Percentiles rank a stretch among this genome's conserved stretches.
Conservation (phyloP, 2,113 vertebrate genomes). For the Phylloscopus trochiloides region DNA sequence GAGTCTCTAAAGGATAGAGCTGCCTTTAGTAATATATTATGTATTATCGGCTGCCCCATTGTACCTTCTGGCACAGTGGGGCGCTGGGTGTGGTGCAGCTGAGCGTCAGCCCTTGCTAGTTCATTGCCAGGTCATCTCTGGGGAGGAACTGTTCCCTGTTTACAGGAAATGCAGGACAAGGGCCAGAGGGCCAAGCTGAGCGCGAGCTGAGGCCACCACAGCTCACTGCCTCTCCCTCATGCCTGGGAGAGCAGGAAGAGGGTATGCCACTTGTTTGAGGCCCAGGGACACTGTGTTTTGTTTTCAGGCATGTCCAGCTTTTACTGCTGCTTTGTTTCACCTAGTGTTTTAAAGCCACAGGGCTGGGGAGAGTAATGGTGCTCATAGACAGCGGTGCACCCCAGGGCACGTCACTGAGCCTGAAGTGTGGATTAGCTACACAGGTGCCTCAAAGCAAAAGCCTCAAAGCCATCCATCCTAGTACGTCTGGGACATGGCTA, state of each 20-base stretch:
- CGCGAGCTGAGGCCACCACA: background rate
- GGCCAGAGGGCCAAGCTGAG: conserved; percentile 16
- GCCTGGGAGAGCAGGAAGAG: background rate
- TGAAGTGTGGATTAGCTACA: background rate
- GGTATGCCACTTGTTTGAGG: background rate
- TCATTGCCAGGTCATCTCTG: conserved; percentile 86
- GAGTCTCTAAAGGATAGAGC: background rate
- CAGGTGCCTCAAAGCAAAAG: background rate
- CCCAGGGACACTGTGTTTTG: background rate
- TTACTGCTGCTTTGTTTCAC: background rate
- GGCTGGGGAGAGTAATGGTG: background rate
- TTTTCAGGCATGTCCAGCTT: background rate
- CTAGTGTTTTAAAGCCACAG: background rate
- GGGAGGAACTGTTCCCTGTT: conserved; percentile 89
- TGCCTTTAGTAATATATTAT: conserved; percentile 31
- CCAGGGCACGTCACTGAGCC: rapidly evolving
- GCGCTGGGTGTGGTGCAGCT: conserved; percentile 72
- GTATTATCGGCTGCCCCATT: conserved; percentile 45
- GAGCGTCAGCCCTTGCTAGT: conserved; percentile 74
- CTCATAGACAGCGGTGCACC: rapidly evolving
- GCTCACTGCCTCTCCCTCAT: background rate
- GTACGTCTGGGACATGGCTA: background rate
- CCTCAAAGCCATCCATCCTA: background rate
- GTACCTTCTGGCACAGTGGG: conserved; percentile 47
- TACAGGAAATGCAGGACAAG: conserved; percentile 93